These are phyloP conservation scores for Ormyrus labotus DNA, from an alignment of 2,888 invertebrate species.

Conservation along the genomic window DNA sequence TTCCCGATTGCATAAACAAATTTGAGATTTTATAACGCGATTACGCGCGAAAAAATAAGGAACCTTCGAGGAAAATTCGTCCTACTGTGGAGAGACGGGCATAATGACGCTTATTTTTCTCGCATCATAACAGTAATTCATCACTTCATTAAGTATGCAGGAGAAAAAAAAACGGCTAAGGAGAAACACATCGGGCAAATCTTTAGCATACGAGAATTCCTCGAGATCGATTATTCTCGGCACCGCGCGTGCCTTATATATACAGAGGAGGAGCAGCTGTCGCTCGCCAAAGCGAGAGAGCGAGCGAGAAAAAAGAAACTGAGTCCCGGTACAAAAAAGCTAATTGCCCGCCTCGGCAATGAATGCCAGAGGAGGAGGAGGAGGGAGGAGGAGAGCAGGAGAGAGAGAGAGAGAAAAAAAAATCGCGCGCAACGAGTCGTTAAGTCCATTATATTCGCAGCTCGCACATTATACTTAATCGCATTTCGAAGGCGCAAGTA, in stretches of 20 bases:
- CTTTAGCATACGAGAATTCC: conserved; percentile 33
- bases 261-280: conserved; percentile 28
- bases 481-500: conserved; percentile 35
- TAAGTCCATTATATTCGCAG: conserved; percentile 53
- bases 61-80: conserved; percentile 7
- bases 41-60: too few species aligned
- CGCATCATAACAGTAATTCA: conserved; percentile 39
- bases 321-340: conserved; percentile 41
- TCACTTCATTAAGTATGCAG: conserved; percentile 36
- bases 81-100: background rate
- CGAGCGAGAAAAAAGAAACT: conserved; percentile 5
- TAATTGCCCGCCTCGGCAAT: conserved; percentile 43
- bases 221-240: conserved; percentile 41
- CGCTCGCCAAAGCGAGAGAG: background rate
- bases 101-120: conserved; percentile 19
- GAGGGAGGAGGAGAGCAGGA: too few species aligned
- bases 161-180: conserved; percentile 1
- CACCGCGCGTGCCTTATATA: conserved; percentile 17
- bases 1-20: too few species aligned
- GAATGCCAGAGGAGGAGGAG: conserved; percentile 12
- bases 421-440: conserved; percentile 44
- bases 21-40: too few species aligned
- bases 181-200: conserved; percentile 4
- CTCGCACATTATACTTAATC: conserved; percentile 44
- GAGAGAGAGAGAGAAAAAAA: conserved; percentile 3